Base-by-base conservation (phyloP, 1,140 invertebrate species). In the Tenebrio molitor region DNA sequence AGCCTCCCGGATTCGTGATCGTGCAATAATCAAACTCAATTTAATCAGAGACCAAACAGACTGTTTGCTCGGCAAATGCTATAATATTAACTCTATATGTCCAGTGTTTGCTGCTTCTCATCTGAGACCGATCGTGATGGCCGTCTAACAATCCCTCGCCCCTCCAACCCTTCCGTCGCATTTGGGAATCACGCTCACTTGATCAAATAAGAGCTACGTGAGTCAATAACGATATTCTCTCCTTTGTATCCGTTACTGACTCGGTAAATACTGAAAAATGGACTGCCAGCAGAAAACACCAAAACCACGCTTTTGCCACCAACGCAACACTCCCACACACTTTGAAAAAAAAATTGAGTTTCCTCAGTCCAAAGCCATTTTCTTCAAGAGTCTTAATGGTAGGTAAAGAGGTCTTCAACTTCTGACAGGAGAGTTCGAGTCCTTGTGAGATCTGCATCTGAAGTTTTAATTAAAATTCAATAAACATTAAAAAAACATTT, bases 51-150 rank as follows among this genome's bases (percentile, higher is more conserved):
- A 71, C 44, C 74, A 76, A 76, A 76, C 72, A 72, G 69, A 72
- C 33, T 77, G 71, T 77, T 73, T 77, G 69, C 65, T 69, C 64
- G 42, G 69, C 74, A 64, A 77, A 77, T 75, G 68, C 71, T 71
- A 69, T 75, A 74, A 77, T 77, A 77, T 75, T 73, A 77, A 77
- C 76, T 70, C 74, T 71, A 34, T 64, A 72, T 77, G 76, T 75
- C 76, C 76, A 75, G 71, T 77, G 74, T 77, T 77, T 77, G 69
- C 66, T 42, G 46, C 69, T 42, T 42, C 58, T 67, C 62, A 72
- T 72, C 65, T 72, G 64, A 75, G 74, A 69, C 64, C 74, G 64
- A 63, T 75, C 70, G 33, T 63, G 53, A 65, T 65, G 63, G 63
- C 63, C 39, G 63, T 65, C 34, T 65, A 65, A 65, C 36, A 66